Evolutionary conservation across 1,140 invertebrate species (phyloP), one percentile per base, ranked within the genome.

Genomic region (Caenorhabditis tropicalis): DNA sequence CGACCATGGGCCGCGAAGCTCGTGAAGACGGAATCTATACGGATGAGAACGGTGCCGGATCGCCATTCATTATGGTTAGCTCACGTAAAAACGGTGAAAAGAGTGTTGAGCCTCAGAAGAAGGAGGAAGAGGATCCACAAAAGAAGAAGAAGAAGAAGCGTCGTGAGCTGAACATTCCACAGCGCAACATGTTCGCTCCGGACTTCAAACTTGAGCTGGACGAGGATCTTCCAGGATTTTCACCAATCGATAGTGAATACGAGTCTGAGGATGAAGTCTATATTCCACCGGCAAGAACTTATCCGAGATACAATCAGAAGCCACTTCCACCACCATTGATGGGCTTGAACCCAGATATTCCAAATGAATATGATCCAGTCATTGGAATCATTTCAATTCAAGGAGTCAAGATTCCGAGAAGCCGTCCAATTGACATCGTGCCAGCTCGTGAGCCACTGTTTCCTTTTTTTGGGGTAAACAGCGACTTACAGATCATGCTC

Each of bases 331-430:
- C 58, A 65, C 58, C 10, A 27, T 27, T 65, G 31, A 16, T 10
- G 16, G 33, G 36, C 43, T 19, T 43, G 21, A 74, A 74, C 43
- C 65, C 36, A 46, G 65, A 74, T 43, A 46, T 74, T 74, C 65
- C 65, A 43, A 74, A 74, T 24, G 65, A 74, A 24, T 74, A 74
- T 10, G 65, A 74, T 24, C 65, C 65, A 24, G 65, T 74, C 1
- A 74, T 74, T 74, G 65, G 65, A 74, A 74, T 74, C 19, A 74
- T 74, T 21, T 31, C 65, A 29, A 74, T 74, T 74, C 65, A 74
- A 46, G 65, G 65, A 7, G 65, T 74, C 2, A 29, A 4, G 1
- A 74, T 74, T 74, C 65, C 65, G 43, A 33, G 65, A 6, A 74
- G 65, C 65, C 19, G n/a, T 4, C 65, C 65, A 10, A 74, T 74